Conservation (phyloP, 2,113 vertebrate genomes). For the Pseudonaja textilis region DNA sequence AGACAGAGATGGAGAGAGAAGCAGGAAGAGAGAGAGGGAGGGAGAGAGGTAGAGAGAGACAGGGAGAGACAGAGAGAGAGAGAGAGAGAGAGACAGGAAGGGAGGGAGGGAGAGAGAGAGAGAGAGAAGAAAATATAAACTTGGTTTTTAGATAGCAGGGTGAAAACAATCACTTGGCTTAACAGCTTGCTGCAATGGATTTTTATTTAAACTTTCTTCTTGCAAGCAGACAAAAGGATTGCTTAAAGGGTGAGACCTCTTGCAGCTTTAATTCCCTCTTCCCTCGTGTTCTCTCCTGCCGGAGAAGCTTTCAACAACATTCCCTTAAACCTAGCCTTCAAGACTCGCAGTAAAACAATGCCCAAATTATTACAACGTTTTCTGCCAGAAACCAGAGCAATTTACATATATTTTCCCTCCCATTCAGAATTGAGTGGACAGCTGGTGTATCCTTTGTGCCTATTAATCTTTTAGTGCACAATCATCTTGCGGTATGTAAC, state of each 20-base stretch:
- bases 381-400: conserved; percentile 42
- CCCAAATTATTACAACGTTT: conserved; percentile 33
- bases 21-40: neutral
- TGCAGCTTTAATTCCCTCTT: neutral
- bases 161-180: conserved; percentile 1
- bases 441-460: conserved; percentile 45
- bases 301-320: neutral
- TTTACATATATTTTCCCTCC: conserved; percentile 38
- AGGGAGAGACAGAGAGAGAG: too few species aligned
- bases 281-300: neutral
- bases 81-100: too few species aligned
- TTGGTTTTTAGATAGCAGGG: neutral
- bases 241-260: neutral
- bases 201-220: conserved; percentile 46
- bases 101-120: neutral
- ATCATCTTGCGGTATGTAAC: conserved; percentile 45
- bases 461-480: conserved; percentile 59
- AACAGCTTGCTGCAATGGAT: conserved; percentile 34
- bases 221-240: conserved; percentile 1
- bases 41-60: too few species aligned
- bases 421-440: conserved; percentile 39
- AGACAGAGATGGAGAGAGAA: neutral
- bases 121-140: neutral
- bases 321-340: neutral
- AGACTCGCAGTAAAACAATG: conserved; percentile 26